Evolutionary conservation across 2,888 invertebrate genomes (phyloP), one percentile per base, ranked within the genome.

Genomic region (Cerastis rubricosa): DNA sequence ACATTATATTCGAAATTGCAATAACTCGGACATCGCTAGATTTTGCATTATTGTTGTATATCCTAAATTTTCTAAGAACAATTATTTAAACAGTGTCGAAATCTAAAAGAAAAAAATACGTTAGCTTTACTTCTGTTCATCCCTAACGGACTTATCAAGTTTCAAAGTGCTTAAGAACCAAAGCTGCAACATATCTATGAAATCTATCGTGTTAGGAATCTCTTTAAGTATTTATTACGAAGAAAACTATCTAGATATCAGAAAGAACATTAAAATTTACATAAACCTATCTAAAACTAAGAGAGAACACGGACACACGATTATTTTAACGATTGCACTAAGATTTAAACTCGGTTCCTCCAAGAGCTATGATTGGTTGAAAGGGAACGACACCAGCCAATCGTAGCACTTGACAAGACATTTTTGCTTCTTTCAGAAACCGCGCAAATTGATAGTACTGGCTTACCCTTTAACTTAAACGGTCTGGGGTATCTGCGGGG

Each of bases 281-380:
- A 77, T 80, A 76, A 78, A 76, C 72, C 74, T 84, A 72, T 72
- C 57, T 80, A 80, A 74, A 80, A 57, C 9, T 73, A 78, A 74
- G 49, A 69, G 65, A 81, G 69, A 72, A 82, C 84, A 84, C 71
- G 43, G 63, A 74, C 75, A 80, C 70, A 59, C 76, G 14, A 76
- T 71, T 59, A 75, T 81, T 70, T 77, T 12, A 65, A 67, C n/a
- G 65, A 86, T 84, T 84, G 87, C 88, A 86, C 77, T 78, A 82
- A 81, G 71, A 78, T 73, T 68, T 57, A 59, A 29, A 64, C 12
- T 11, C n/a, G 22, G n/a, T 54, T 61, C 47, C 35, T 45, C 19
- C 51, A 74, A 57, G 22, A 35, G 49, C n/a, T 25, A 17, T 19
- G 12, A 57, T 76, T 78, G 29, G 57, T 69, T 9, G n/a, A 49